Base-by-base conservation (phyloP, 2,888 invertebrate species). In the Trissolcus brochymenae region DNA sequence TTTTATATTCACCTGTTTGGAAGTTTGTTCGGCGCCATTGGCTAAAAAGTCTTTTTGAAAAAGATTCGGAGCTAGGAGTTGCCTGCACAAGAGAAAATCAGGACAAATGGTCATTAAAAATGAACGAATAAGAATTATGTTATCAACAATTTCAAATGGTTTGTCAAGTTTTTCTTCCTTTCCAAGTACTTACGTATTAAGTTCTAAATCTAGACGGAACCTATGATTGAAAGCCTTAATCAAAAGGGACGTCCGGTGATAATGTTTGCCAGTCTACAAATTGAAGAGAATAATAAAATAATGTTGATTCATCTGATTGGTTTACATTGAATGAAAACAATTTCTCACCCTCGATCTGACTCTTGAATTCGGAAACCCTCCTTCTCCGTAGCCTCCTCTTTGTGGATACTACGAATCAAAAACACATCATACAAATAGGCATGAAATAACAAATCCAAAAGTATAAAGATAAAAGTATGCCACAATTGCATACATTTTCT, bases 161-260 rank as follows among this genome's bases (percentile, higher is more conserved):
- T 11, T 14, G 0, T 46, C 1, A 14, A 4, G 16, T 46, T 46
- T 2, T 46, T 14, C 6, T 46, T 6, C 16, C 0, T 14, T 14
- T 46, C 16, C 11, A 14, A 46, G 46, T 51, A 95, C 96, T 96
- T 92, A 97, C 96, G 96, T 95, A 91, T 97, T 97, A 92, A 97
- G 94, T 93, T 97, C 96, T 91, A 97, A 93, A 91, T 97, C 96
- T 91, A 97, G 93, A 89, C 96, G 95, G 92, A 97, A 97, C 92
- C 96, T 97, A 91, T 97, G 96, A 92, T 95, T 96, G 92, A 97
- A 97, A 90, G 97, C 97, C 92, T 97, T 97, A 92, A 97, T 97
- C 92, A 97, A 94, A 90, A 97, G 94, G 89, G 96, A 96, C 87
- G 97, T 97, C 90, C 96, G 94, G 90, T 97, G 96, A 91, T 94